Conservation (phyloP, 2,113 vertebrate species). For the Struthio camelus region DNA sequence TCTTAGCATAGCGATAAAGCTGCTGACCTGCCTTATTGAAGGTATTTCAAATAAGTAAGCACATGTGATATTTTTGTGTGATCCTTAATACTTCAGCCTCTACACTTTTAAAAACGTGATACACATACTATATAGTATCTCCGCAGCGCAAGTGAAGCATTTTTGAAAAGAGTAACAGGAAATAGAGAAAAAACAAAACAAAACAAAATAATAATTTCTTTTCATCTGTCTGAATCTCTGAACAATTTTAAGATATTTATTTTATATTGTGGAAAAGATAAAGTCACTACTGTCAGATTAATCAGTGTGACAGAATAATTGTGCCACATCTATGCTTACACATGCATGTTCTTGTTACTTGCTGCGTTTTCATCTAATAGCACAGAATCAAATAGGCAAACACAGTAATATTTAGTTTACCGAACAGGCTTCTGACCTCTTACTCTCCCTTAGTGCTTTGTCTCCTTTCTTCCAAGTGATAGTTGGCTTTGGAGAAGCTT, state of each 20-base stretch:
- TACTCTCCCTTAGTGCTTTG: conserved; percentile 81
- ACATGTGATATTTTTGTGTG: neutral
- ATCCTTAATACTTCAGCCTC: neutral
- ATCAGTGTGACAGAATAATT: neutral
- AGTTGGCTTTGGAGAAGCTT: conserved; percentile 90
- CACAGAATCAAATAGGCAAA: neutral
- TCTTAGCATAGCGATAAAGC: neutral
- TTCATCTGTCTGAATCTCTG: neutral
- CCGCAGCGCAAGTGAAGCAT: neutral
- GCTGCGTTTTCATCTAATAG: neutral
- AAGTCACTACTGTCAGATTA: neutral
- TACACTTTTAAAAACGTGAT: neutral
- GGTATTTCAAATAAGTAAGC: conserved; percentile 3
- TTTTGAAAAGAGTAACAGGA: neutral
- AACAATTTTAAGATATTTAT: neutral
- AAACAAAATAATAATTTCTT: neutral
- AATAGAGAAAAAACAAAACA: neutral
- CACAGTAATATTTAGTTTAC: neutral
- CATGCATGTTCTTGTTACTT: neutral
- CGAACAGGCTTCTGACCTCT: conserved; percentile 82
- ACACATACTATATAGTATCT: neutral
- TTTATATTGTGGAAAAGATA: neutral
- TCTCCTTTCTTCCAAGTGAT: conserved; percentile 93
- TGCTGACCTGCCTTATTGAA: neutral
- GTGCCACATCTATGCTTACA: neutral